Evolutionary conservation across 2,797 vertebrate species (phyloP).

Genomic region (Steatocranus sp.): DNA sequence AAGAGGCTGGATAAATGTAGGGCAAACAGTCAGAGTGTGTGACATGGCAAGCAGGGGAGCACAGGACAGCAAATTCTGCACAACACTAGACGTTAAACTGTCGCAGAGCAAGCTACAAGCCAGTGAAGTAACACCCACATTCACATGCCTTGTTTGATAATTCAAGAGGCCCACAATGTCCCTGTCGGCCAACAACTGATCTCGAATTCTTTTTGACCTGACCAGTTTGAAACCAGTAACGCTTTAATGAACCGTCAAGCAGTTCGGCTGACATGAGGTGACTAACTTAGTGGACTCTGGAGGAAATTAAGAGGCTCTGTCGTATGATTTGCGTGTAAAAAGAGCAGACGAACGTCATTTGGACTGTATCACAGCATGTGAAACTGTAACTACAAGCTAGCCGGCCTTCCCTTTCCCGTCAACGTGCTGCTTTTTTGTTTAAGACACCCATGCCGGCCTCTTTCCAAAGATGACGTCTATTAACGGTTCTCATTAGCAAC

Average conservation of each 20-base stretch:
- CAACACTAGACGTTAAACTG: conserved; percentile 32
- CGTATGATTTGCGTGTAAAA: not conserved
- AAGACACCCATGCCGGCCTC: conserved; percentile 63
- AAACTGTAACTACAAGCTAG: not conserved
- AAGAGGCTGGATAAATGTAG: conserved; percentile 35
- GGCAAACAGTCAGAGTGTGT: conserved; percentile 50
- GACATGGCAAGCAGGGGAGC: conserved; percentile 43
- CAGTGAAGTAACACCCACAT: conserved; percentile 1
- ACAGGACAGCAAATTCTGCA: conserved; percentile 48
- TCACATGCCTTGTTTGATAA: not conserved
- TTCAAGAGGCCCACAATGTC: not conserved
- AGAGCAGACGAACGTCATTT: accelerated
- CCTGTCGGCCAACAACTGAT: not conserved
- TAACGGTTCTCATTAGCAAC: conserved; percentile 34
- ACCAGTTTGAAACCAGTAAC: not conserved
- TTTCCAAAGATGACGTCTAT: conserved; percentile 63
- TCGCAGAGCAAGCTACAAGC: conserved; percentile 22
- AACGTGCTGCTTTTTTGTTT: conserved; percentile 48
- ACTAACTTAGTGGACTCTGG: not conserved
- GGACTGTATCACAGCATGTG: not conserved
- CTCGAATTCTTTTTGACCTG: not conserved
- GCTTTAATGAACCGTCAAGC: not conserved
- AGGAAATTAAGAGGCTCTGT: not conserved
- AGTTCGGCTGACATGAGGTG: conserved; percentile 9
- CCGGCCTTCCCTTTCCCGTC: conserved; percentile 18